Evolutionary conservation across 1,140 invertebrate genomes (phyloP).

Genomic region (Drosophila ironensis): DNA sequence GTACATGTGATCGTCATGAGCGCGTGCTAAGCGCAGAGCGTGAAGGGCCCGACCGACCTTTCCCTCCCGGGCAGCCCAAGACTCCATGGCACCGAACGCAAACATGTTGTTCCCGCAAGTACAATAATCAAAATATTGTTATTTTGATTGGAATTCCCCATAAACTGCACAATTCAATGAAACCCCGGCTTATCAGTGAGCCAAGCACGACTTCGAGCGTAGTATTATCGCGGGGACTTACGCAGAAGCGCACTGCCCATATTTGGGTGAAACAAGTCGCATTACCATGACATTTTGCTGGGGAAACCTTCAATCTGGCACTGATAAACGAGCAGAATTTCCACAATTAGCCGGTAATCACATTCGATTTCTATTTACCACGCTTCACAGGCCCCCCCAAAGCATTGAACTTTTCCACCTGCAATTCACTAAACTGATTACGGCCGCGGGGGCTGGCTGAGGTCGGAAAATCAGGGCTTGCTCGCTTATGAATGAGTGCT

Average conservation of each 20-base stretch:
- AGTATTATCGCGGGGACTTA: slow-evolving; percentile 22
- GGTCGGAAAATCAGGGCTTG: background rate
- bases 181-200: slow-evolving; percentile 34
- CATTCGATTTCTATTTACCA: slow-evolving; percentile 17
- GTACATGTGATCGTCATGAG: slow-evolving; percentile 63
- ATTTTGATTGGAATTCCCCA: slow-evolving; percentile 29
- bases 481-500: slow-evolving; percentile 19
- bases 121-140: slow-evolving; percentile 25
- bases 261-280: too few relatives aligned
- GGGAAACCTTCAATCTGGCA: slow-evolving; percentile 11
- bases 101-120: slow-evolving; percentile 22
- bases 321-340: slow-evolving; percentile 32
- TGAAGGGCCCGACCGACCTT: slow-evolving; percentile 1
- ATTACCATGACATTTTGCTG: too few relatives aligned
- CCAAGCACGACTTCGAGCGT: slow-evolving; percentile 12
- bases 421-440: slow-evolving; percentile 15
- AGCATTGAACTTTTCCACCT: slow-evolving; percentile 21
- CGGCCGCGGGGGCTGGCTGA: background rate
- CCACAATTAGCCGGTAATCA: slow-evolving; percentile 14
- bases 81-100: background rate
- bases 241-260: slow-evolving; percentile 20
- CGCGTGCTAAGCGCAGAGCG: slow-evolving; percentile 35
- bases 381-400: background rate
- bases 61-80: background rate
- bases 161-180: background rate